Percentiles rank a stretch among this genome's conserved stretches.
phyloP scores from a whole-genome alignment of 2,888 invertebrate genomes.

The Drosophila suboccidentalis region DNA sequence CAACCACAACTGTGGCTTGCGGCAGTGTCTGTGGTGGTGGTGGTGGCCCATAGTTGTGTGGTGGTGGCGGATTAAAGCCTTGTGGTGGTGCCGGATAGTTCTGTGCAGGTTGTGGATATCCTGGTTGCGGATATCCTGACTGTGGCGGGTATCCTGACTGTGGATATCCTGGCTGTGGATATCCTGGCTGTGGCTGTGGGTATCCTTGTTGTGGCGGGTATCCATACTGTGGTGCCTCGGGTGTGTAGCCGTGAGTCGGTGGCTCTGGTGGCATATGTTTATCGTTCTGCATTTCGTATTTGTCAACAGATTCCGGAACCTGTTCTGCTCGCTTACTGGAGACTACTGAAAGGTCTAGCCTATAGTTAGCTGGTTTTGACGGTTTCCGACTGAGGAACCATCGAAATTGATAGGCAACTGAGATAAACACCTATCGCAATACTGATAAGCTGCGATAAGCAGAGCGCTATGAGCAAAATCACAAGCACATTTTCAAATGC shows the following conservation, averaged over 20 bases:
- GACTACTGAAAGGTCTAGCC: constrained; percentile 32
- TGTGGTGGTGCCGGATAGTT: constrained; percentile 23
- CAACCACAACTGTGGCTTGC: constrained; percentile 7
- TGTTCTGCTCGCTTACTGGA: not conserved
- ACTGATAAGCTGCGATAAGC: constrained; percentile 30
- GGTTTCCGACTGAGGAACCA: not conserved
- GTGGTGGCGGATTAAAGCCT: constrained; percentile 22
- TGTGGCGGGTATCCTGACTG: constrained; percentile 30
- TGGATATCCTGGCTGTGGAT: constrained; percentile 23
- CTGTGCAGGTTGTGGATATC: constrained; percentile 40
- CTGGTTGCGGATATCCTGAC: constrained; percentile 25
- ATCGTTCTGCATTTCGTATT: constrained; percentile 64
- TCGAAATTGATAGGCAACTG: constrained; percentile 12
- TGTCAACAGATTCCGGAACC: not conserved
- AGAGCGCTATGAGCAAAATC: not conserved
- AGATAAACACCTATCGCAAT: constrained; percentile 29
- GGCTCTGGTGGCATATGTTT: constrained; percentile 41
- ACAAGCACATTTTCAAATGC: constrained; percentile 1
- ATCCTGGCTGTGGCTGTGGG: constrained; percentile 29
- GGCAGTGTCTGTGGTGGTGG: constrained; percentile 21
- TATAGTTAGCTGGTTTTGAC: constrained; percentile 11
- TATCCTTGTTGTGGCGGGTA: constrained; percentile 35
- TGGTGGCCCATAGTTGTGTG: constrained; percentile 30
- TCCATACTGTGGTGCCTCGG: constrained; percentile 6
- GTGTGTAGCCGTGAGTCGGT: constrained; percentile 35